Evolutionary conservation across 2,797 vertebrate genomes (phyloP).

Genomic region (Melanotaenia trifasciata): DNA sequence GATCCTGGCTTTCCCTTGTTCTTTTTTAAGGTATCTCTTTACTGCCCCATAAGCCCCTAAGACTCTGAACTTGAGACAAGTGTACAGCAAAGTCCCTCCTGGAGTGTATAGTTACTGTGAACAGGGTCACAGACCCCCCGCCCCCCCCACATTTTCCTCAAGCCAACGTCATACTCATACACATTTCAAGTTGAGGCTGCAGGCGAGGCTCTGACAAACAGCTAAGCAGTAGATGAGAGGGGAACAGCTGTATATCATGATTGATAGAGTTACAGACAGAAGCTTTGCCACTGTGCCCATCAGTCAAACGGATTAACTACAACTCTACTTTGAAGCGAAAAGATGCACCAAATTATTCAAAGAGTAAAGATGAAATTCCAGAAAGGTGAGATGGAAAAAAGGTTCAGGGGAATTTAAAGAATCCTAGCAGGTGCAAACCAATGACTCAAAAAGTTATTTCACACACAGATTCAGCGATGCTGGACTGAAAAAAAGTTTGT

Average conservation of each 20-base stretch:
- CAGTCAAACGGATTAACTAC: conserved; percentile 50
- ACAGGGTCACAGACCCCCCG: conserved; percentile 46
- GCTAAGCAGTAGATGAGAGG: conserved; percentile 47
- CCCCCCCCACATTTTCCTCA: conserved; percentile 19
- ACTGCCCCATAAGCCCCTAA: conserved; percentile 37
- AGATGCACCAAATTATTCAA: conserved; percentile 23
- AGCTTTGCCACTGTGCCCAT: conserved; percentile 48
- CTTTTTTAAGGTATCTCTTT: conserved; percentile 26
- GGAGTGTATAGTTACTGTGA: conserved; percentile 71
- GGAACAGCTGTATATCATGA: conserved; percentile 69
- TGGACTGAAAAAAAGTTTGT: not conserved
- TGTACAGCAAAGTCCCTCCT: conserved; percentile 64
- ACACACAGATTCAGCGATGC: not conserved
- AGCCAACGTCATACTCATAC: conserved; percentile 41
- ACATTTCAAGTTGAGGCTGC: conserved; percentile 53
- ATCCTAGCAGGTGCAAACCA: conserved; percentile 11
- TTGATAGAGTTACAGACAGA: conserved; percentile 51
- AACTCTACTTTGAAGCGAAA: conserved; percentile 32
- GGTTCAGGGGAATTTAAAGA: conserved; percentile 29
- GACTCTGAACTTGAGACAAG: conserved; percentile 67
- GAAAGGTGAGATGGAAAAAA: conserved; percentile 17
- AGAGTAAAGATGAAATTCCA: conserved; percentile 18
- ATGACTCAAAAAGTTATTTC: conserved; percentile 14
- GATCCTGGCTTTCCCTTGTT: conserved; percentile 21
- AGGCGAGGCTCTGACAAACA: conserved; percentile 41